Evolutionary conservation across 2,113 vertebrate genomes (phyloP).

Genomic region (Rhynchopsitta pachyrhyncha): DNA sequence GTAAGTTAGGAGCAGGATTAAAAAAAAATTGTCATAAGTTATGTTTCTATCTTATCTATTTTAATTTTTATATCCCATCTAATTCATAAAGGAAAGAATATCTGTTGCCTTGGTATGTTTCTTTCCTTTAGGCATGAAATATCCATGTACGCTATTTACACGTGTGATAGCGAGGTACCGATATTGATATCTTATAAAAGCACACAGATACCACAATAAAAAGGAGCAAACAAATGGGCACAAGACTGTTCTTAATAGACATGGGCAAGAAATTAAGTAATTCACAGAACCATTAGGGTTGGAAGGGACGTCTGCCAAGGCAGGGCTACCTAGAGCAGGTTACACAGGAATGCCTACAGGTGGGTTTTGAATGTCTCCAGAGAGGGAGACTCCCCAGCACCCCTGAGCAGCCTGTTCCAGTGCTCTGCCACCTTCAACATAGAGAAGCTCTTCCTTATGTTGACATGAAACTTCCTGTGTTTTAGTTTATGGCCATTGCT

Average conservation of each 20-base stretch:
- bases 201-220: not conserved
- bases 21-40: not conserved
- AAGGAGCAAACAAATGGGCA: not conserved
- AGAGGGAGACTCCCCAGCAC: not conserved
- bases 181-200: not conserved
- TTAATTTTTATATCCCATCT: not conserved
- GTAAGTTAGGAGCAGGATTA: not conserved
- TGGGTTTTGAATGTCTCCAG: not conserved
- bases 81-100: not conserved
- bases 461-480: not conserved
- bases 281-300: not conserved
- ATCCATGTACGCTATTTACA: not conserved
- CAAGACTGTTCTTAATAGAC: not conserved
- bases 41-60: not conserved
- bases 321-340: not conserved
- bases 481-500: not conserved
- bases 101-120: not conserved
- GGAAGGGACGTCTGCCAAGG: not conserved
- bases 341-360: not conserved
- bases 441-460: not conserved
- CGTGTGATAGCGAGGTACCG: not conserved
- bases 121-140: not conserved
- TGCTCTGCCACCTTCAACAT: not conserved
- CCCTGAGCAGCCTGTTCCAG: not conserved
- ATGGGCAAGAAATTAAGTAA: not conserved